phyloP scores from a whole-genome alignment of 2,888 invertebrate species.

The Caenorhabditis drosophilae region DNA sequence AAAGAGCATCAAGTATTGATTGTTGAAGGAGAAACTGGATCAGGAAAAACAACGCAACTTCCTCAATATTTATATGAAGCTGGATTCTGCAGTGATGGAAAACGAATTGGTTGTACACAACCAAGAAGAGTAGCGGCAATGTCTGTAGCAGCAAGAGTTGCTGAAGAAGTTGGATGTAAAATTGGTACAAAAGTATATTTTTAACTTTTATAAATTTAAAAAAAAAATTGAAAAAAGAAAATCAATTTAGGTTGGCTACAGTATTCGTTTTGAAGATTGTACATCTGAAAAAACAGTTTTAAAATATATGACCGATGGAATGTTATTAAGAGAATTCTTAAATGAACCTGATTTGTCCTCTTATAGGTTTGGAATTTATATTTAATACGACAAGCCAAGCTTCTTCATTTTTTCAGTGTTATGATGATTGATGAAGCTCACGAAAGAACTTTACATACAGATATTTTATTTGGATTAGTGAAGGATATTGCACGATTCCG shows the following conservation, averaged over 20 bases:
- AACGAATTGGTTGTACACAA: constrained; percentile 94
- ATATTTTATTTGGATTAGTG: constrained; percentile 94
- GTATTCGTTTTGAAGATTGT: constrained; percentile 97
- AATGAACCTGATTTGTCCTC: constrained; percentile 93
- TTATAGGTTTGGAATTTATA: constrained; percentile 75
- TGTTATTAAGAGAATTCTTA: constrained; percentile 92
- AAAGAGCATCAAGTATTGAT: constrained; percentile 73
- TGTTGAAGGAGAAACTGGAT: constrained; percentile 77
- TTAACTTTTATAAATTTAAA: constrained; percentile 6
- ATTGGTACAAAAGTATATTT: constrained; percentile 75
- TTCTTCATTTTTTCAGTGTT: constrained; percentile 76
- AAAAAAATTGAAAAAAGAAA: background rate
- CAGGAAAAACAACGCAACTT: constrained; percentile 75
- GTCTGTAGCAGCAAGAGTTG: constrained; percentile 98
- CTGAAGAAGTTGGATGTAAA: constrained; percentile 95
- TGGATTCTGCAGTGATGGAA: constrained; percentile 75
- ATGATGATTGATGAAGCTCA: constrained; percentile 99
- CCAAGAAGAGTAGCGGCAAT: constrained; percentile 98
- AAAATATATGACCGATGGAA: constrained; percentile 99
- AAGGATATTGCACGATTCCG: constrained; percentile 70
- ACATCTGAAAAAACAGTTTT: constrained; percentile 94
- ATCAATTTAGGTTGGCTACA: constrained; percentile 75
- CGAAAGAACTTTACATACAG: constrained; percentile 95
- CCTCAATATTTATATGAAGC: constrained; percentile 74
- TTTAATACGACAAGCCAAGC: constrained; percentile 5